A percentile compares a stretch with the other conserved stretches of the same genome.
phyloP scores from a whole-genome alignment of 2,888 invertebrate species.

The Perdita meconis region DNA sequence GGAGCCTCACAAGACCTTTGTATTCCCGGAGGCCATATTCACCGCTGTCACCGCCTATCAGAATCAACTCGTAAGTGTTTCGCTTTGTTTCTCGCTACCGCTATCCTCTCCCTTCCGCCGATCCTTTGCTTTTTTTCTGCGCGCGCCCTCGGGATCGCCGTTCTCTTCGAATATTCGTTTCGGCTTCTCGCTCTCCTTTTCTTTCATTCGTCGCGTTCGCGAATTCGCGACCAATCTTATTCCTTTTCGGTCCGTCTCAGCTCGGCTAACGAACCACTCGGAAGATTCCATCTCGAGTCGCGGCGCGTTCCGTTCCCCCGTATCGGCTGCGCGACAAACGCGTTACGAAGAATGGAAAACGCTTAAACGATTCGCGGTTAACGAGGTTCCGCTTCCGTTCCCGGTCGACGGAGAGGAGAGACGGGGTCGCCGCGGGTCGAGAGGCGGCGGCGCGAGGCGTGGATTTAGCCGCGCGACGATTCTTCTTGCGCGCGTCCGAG shows the following conservation, averaged over 20 bases:
- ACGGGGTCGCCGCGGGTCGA: no score
- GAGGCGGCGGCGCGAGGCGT: no score
- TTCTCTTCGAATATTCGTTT: conserved; percentile 58
- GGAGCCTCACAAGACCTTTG: conserved; percentile 91
- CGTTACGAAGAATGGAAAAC: neutral
- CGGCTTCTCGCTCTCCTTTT: conserved; percentile 7
- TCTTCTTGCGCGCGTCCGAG: conserved; percentile 54
- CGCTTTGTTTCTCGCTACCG: conserved; percentile 72
- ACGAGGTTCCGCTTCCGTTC: neutral
- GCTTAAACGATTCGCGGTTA: neutral
- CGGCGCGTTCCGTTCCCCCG: neutral
- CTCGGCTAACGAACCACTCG: no score
- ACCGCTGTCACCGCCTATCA: conserved; percentile 95
- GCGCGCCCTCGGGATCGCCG: conserved; percentile 46
- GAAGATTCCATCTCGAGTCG: no score
- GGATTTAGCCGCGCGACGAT: conserved; percentile 49
- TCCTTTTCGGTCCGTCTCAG: no score
- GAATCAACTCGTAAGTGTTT: conserved; percentile 91
- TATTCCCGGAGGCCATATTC: conserved; percentile 93
- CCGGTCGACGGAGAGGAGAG: no score
- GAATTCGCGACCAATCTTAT: no score
- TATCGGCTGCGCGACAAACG: neutral
- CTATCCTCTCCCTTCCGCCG: conserved; percentile 25
- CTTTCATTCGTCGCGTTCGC: no score
- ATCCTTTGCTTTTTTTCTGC: neutral